phyloP scores from a whole-genome alignment of 2,888 invertebrate species.

The Tortricodes alternella region DNA sequence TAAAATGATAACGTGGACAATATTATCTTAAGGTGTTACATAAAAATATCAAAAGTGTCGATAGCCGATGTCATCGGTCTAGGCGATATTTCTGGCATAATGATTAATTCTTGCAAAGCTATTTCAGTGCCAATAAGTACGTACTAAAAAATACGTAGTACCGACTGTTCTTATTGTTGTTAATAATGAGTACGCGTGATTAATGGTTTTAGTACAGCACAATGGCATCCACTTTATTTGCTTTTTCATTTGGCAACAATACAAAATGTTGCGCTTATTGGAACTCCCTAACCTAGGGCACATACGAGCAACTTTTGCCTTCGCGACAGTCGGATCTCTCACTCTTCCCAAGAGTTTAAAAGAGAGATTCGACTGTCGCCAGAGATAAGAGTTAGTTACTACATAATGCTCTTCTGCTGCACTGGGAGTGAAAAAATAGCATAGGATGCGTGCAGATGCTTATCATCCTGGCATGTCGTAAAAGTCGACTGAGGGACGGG shows the following conservation, averaged over 20 bases:
- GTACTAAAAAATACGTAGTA: conserved; percentile 35
- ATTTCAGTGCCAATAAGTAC: conserved; percentile 28
- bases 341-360: no score
- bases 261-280: no score
- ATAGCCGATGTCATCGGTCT: not conserved
- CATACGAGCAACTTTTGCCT: no score
- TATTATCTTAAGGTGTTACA: not conserved
- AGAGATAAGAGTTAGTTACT: no score
- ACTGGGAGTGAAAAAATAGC: no score
- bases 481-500: no score
- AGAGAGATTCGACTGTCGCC: no score
- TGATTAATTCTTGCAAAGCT: not conserved
- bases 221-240: conserved; percentile 21
- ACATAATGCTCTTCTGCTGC: no score
- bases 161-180: conserved; percentile 45
- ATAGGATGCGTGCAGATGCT: no score
- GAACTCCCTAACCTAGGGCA: no score
- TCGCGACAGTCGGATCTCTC: no score
- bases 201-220: conserved; percentile 41
- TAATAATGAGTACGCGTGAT: conserved; percentile 44
- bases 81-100: not conserved
- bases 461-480: no score
- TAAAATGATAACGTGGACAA: not conserved
- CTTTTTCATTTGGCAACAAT: not conserved
- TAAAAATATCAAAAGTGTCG: not conserved